These are phyloP conservation scores for Cichladusa arquata DNA, from an alignment of 2,113 vertebrate genomes.

Conservation along the genomic window DNA sequence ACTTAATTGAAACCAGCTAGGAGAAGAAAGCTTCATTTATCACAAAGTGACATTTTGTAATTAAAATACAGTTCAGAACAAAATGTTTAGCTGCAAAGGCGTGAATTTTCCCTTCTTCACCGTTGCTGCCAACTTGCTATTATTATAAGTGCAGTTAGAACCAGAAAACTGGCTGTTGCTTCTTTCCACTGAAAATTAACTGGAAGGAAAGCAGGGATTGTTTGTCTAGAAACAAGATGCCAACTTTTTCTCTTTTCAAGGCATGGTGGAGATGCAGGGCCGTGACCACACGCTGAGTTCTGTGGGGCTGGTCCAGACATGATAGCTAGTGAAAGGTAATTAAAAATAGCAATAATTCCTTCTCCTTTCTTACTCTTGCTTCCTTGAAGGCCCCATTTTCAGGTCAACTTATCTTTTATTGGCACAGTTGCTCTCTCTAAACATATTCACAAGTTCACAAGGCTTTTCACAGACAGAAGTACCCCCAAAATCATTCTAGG, in stretches of 20 bases:
- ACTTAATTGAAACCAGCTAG: conserved; percentile 13
- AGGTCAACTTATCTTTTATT: not conserved
- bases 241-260: not conserved
- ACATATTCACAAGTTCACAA: accelerated
- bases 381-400: not conserved
- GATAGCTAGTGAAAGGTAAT: not conserved
- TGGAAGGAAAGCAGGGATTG: not conserved
- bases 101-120: not conserved
- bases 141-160: not conserved
- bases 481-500: accelerated
- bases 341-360: not conserved
- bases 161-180: not conserved
- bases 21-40: conserved; percentile 6
- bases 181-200: not conserved
- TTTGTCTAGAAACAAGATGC: not conserved
- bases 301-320: not conserved
- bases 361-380: not conserved
- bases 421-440: not conserved
- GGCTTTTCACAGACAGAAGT: not conserved
- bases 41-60: conserved; percentile 21
- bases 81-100: conserved; percentile 26
- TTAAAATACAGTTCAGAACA: conserved; percentile 43
- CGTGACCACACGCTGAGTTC: accelerated
- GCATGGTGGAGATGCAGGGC: not conserved
- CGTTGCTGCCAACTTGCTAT: not conserved